Evolutionary conservation across 2,888 invertebrate species (phyloP), one percentile per base, ranked within the genome.

Genomic region (Macropis europaea): DNA sequence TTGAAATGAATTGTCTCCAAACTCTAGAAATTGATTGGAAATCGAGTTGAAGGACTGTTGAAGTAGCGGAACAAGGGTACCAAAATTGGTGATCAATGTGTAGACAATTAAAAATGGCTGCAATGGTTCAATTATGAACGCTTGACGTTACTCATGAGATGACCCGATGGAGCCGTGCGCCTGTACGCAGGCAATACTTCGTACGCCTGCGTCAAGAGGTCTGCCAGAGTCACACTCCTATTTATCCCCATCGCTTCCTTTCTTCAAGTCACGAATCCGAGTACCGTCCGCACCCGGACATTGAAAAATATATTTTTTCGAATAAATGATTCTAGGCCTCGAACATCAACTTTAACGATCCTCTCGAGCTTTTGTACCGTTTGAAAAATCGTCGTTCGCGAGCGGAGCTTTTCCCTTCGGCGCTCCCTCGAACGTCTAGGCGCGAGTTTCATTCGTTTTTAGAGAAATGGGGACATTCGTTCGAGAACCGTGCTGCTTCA

Each of bases 221-320:
- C n/a, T 19, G 17, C 13, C 15, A 11, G 17, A n/a, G 42, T 13
- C 6, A 15, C 34, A 13, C 32, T 30, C 15, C 48, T 13, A n/a
- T 17, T 17, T 13, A 15, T 26, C 38, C 28, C 3, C 6, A 32
- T 24, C 11, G 9, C 28, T 7, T 13, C 24, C 13, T n/a, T 22
- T 22, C 19, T 32, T 22, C 15, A 36, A 43, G 36, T 34, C 30
- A 15, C 36, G 43, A 28, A 22, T 63, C 22, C 13, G 42, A 47
- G 40, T 50, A 22, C 42, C 24, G n/a, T 22, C 34, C n/a, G 56
- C 40, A 66, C 52, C 34, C 56, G 61, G 45, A 42, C 53, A 57
- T 56, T 66, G 47, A 73, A 68, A 68, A 73, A 72, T 67, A 54
- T 52, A 73, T 68, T 50, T 72, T 60, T 59, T 72, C 22, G 63